Conservation (phyloP, 2,888 invertebrate genomes). For the Epicampocera succincta region DNA sequence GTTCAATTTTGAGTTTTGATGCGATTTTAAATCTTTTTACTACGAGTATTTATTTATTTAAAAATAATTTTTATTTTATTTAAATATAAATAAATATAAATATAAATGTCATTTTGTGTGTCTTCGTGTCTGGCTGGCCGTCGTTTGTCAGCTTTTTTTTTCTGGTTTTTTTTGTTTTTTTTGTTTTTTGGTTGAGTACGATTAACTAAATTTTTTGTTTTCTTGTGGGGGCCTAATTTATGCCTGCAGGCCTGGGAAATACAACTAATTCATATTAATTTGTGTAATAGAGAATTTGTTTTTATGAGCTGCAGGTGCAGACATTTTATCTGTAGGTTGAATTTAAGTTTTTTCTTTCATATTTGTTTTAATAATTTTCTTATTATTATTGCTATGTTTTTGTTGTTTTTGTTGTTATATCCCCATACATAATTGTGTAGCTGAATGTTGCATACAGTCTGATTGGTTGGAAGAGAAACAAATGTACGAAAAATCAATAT, state of each 20-base stretch:
- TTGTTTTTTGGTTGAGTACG: too few relatives aligned
- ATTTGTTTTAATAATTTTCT: conserved; percentile 53
- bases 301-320: conserved; percentile 69
- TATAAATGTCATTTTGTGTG: conserved; percentile 16
- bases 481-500: not conserved
- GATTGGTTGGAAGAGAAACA: not conserved
- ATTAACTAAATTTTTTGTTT: conserved; percentile 13
- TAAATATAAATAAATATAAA: conserved; percentile 24
- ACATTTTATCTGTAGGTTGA: conserved; percentile 63
- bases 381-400: conserved; percentile 25
- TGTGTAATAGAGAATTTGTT: conserved; percentile 61
- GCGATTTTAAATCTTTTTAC: conserved; percentile 8
- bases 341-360: conserved; percentile 6
- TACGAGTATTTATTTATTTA: conserved; percentile 41
- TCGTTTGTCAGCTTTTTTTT: conserved; percentile 7
- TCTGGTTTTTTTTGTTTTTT: not conserved
- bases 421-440: conserved; percentile 5
- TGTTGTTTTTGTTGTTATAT: conserved; percentile 13
- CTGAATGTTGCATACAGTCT: conserved; percentile 22
- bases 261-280: conserved; percentile 69
- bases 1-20: conserved; percentile 4
- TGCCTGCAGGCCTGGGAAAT: conserved; percentile 66
- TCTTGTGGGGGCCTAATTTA: conserved; percentile 68
- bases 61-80: conserved; percentile 44
- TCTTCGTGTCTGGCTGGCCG: not conserved